Conservation (phyloP, 2,888 invertebrate genomes). For the Miltochrista miniata region DNA sequence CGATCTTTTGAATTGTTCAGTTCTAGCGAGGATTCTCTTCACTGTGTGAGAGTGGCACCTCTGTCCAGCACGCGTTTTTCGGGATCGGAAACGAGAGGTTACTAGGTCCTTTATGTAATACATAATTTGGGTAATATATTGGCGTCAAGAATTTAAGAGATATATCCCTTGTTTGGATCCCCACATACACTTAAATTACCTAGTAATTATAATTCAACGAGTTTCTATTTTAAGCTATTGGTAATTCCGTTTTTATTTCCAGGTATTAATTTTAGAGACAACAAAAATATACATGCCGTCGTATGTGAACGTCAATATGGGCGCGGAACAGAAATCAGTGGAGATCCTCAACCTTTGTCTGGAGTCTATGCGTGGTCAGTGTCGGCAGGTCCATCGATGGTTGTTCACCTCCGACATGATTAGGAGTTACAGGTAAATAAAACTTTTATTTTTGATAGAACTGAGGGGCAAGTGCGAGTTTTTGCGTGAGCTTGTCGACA, state of each 20-base stretch:
- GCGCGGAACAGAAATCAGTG: constrained; percentile 95
- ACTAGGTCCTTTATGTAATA: not conserved
- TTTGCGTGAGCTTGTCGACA: too few species aligned
- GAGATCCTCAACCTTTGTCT: constrained; percentile 94
- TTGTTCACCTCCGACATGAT: constrained; percentile 95
- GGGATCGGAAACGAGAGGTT: too few species aligned
- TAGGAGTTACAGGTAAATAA: constrained; percentile 88
- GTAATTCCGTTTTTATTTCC: constrained; percentile 3
- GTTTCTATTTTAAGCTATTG: too few species aligned
- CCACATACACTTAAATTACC: too few species aligned
- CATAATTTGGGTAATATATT: not conserved
- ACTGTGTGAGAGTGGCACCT: too few species aligned
- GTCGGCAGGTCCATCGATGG: constrained; percentile 96
- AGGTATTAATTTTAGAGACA: constrained; percentile 94
- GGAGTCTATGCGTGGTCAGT: constrained; percentile 89
- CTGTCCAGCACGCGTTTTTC: too few species aligned
- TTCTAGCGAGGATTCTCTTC: too few species aligned
- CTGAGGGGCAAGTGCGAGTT: too few species aligned
- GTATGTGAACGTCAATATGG: constrained; percentile 97
- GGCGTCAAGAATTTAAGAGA: too few species aligned
- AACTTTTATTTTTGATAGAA: not conserved
- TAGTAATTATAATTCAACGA: too few species aligned
- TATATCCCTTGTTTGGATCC: too few species aligned
- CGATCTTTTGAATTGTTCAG: too few species aligned
- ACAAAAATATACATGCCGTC: constrained; percentile 97